Conservation (phyloP, 1,140 invertebrate genomes). For the Medauroidea extradentata region DNA sequence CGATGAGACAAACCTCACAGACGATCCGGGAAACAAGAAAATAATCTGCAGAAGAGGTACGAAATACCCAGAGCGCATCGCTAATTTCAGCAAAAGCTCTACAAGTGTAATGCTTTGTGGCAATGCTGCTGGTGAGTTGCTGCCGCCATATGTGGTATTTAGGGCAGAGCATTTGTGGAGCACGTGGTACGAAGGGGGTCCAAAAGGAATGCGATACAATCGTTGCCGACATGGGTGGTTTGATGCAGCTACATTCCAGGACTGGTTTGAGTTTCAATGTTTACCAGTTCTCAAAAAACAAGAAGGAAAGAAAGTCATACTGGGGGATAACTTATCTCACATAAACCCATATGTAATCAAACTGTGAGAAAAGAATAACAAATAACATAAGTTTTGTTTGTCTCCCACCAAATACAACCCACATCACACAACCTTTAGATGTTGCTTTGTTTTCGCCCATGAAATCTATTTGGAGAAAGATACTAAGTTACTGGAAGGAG, state of each 20-base stretch:
- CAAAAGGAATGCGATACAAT: slow-evolving; percentile 22
- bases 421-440: too few relatives aligned
- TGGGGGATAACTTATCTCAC: too few relatives aligned
- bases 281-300: slow-evolving; percentile 10
- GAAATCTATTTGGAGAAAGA: too few relatives aligned
- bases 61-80: slow-evolving; percentile 36
- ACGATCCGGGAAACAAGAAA: slow-evolving; percentile 37
- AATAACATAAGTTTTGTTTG: too few relatives aligned
- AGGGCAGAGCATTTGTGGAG: slow-evolving; percentile 21
- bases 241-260: slow-evolving; percentile 22
- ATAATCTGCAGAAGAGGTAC: slow-evolving; percentile 27
- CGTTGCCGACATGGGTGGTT: slow-evolving; percentile 28
- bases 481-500: too few relatives aligned
- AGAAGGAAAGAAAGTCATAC: slow-evolving; percentile 27
- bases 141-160: slow-evolving; percentile 26
- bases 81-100: slow-evolving; percentile 34
- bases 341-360: too few relatives aligned
- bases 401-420: too few relatives aligned
- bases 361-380: too few relatives aligned
- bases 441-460: too few relatives aligned
- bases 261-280: slow-evolving; percentile 24
- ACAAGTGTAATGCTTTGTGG: slow-evolving; percentile 39
- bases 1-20: slow-evolving; percentile 43
- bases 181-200: slow-evolving; percentile 25
- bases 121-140: slow-evolving; percentile 27